Conservation (phyloP, 2,888 invertebrate species). For the Rhagonycha fulva region DNA sequence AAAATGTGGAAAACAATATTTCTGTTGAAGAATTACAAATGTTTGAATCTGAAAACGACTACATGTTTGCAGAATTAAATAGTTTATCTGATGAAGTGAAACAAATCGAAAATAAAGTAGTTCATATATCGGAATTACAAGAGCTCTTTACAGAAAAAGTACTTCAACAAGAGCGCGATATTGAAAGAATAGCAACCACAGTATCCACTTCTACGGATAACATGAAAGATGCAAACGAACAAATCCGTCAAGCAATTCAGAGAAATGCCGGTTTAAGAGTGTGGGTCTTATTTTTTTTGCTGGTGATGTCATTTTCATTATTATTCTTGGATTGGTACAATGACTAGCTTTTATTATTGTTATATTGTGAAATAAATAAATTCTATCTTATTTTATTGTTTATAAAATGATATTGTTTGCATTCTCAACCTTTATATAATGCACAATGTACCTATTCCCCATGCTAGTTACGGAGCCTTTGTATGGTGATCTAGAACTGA, state of each 20-base stretch:
- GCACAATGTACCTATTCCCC: too few species aligned
- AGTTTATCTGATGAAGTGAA: constrained; percentile 89
- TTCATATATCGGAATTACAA: constrained; percentile 93
- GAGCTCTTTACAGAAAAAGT: constrained; percentile 97
- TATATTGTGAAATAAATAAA: neutral
- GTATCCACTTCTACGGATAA: constrained; percentile 94
- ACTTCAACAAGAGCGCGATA: constrained; percentile 90
- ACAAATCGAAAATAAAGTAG: constrained; percentile 89
- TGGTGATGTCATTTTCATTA: constrained; percentile 94
- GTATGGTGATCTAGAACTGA: too few species aligned
- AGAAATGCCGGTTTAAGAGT: constrained; percentile 94
- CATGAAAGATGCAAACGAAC: constrained; percentile 94
- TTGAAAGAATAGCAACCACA: constrained; percentile 86
- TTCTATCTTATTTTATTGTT: neutral
- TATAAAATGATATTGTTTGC: neutral
- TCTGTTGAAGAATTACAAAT: constrained; percentile 89
- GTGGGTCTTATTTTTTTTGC: constrained; percentile 91
- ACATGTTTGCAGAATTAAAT: constrained; percentile 84
- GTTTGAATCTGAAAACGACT: constrained; percentile 90
- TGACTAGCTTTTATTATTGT: constrained; percentile 59
- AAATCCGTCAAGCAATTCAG: constrained; percentile 95
- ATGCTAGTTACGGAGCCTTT: too few species aligned
- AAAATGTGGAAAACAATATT: constrained; percentile 66
- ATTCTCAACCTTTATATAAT: neutral
- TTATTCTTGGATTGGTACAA: constrained; percentile 99